Evolutionary conservation across 2,113 vertebrate genomes (phyloP), one percentile per base, ranked within the genome.

Genomic region (Pteruthius melanotis): DNA sequence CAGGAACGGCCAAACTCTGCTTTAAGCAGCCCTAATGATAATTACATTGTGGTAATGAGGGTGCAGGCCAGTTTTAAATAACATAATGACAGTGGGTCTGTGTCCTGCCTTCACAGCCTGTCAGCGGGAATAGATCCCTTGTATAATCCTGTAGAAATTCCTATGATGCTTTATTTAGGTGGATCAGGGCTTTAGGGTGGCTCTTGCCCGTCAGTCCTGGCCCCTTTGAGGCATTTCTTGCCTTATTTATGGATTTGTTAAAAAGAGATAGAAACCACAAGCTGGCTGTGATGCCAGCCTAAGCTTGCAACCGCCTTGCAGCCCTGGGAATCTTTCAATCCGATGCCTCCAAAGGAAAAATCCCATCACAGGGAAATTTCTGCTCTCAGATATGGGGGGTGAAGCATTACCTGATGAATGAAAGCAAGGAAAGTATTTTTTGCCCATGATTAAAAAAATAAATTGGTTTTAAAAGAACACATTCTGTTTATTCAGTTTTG

Each of bases 401-500:
- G 65, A 61, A 80, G 79, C 76, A 50, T 92, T 84, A 95, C 71
- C 76, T 90, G 93, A 56, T 92, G 93, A 96, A 96, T 93, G 94
- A 92, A 90, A 92, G 93, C 83, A 94, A 82, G 83, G 90, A 94
- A 87, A 93, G 69, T 35, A 64, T 92, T 95, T 80, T 91, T 94
- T 79, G 60, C 85, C 77, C 49, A 12, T 2, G 85, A 81, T 90
- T 84, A 45, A 90, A 90, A 95, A 88, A 96, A 91, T 12, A 93
- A 87, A 92, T 75, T 47, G 26, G 75, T 76, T 94, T 96, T 47
- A 87, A 95, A 96, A 92, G 96, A 86, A 72, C 83, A 39, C 76
- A 69, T 95, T 96, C 69, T 94, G 87, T 95, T 94, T 96, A 93
- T 96, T 92, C 87, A 33, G 92, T 93, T 96, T 94, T 76, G 77